Conservation (phyloP, 2,888 invertebrate species). For the Drosophila subquinaria region DNA sequence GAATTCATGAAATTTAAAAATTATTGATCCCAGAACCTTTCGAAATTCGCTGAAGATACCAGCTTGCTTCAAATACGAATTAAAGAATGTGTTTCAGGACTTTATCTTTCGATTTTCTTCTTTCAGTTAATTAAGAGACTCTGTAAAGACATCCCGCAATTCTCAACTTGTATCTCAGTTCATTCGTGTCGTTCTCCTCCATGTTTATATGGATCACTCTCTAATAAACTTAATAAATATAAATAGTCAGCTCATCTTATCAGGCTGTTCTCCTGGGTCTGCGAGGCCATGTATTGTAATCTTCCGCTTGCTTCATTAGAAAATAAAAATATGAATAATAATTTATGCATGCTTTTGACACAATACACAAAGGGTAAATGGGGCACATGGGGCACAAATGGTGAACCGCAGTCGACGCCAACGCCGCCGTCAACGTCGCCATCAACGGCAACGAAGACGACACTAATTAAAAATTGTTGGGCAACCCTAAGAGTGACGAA, state of each 20-base stretch:
- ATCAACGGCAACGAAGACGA: conserved; percentile 50
- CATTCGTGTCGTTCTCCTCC: not conserved
- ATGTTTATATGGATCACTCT: not conserved
- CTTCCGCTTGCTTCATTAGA: conserved; percentile 64
- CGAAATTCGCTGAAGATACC: too few species aligned
- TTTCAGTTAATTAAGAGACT: not conserved
- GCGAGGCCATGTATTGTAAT: not conserved
- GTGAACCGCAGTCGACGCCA: conserved; percentile 44
- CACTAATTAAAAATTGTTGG: conserved; percentile 76
- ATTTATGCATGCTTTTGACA: conserved; percentile 77
- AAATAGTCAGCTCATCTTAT: conserved; percentile 11
- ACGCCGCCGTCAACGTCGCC: conserved; percentile 19
- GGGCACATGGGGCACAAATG: conserved; percentile 40
- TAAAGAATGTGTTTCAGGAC: too few species aligned
- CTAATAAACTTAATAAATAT: conserved; percentile 16
- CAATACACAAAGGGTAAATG: conserved; percentile 73
- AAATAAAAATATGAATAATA: conserved; percentile 57
- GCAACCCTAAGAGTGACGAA: conserved; percentile 44
- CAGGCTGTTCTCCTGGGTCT: conserved; percentile 1
- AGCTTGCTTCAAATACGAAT: too few species aligned
- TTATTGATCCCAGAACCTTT: too few species aligned
- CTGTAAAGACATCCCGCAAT: not conserved
- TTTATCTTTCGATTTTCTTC: too few species aligned
- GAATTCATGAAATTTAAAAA: too few species aligned
- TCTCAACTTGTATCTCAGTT: not conserved